Evolutionary conservation across 2,113 vertebrate species (phyloP).

Genomic region (Anthoscopus minutus): DNA sequence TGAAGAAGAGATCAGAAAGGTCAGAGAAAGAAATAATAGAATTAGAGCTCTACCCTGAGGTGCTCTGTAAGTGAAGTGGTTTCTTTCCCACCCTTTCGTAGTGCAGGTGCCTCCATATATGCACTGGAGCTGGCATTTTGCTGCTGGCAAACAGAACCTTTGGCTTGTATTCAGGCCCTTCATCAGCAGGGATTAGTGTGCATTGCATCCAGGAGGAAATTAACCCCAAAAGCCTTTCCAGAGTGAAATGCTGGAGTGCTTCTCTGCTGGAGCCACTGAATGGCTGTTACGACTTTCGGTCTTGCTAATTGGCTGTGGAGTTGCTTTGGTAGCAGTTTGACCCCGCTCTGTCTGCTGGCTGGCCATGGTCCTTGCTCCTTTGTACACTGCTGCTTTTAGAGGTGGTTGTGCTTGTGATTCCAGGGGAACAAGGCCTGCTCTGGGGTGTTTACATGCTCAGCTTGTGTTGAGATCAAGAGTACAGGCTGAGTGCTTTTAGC

Average conservation of each 20-base stretch:
- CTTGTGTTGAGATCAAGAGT: not conserved
- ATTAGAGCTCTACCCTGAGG: not conserved
- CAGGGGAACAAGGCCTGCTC: not conserved
- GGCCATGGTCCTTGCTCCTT: not conserved
- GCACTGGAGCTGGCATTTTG: not conserved
- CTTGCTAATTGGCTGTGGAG: not conserved
- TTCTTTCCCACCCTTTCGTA: not conserved
- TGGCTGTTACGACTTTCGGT: not conserved
- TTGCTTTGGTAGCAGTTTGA: not conserved
- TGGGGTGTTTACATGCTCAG: not conserved
- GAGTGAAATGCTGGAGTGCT: not conserved
- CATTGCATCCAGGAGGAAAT: conserved; percentile 31
- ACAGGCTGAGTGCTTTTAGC: not conserved
- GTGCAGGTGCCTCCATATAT: not conserved
- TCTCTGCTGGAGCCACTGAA: not conserved
- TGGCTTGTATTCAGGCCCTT: conserved; percentile 25
- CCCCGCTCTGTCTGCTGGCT: not conserved
- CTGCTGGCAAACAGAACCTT: conserved; percentile 47
- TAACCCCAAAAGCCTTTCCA: conserved; percentile 33
- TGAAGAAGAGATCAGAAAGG: not conserved
- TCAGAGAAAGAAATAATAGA: not conserved
- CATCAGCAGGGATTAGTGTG: conserved; percentile 34
- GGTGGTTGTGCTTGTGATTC: not conserved
- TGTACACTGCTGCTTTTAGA: not conserved
- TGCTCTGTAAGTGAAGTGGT: not conserved